phyloP scores from a whole-genome alignment of 2,797 vertebrate species.

The Catharus ustulatus region DNA sequence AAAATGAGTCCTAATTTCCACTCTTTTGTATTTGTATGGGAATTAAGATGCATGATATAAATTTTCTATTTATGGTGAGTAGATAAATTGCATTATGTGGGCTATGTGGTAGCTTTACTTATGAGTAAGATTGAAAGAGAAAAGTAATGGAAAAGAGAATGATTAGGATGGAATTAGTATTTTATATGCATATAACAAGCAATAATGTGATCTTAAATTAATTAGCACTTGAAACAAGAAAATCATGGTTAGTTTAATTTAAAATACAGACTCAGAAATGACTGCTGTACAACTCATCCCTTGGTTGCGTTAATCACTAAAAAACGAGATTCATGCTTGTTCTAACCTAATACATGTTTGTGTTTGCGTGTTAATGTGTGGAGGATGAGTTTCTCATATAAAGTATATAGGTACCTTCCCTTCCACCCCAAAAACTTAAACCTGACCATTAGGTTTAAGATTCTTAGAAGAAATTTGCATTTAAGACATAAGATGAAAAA shows the following conservation, averaged over 20 bases:
- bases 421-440: neutral
- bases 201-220: neutral
- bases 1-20: neutral
- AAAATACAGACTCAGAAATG: neutral
- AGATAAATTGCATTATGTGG: neutral
- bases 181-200: neutral
- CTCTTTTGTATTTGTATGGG: neutral
- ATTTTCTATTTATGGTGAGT: neutral
- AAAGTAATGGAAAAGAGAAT: neutral
- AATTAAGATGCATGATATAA: neutral
- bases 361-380: neutral
- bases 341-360: neutral
- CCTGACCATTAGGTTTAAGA: neutral
- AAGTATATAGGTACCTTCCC: neutral
- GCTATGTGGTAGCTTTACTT: neutral
- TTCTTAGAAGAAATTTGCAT: neutral
- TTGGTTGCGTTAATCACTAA: neutral
- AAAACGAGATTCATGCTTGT: neutral
- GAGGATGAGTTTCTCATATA: neutral
- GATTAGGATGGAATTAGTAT: neutral
- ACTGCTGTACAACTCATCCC: neutral
- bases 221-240: neutral
- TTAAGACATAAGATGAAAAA: neutral
- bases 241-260: neutral
- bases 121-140: neutral